A percentile compares a stretch with the other conserved stretches of the same genome.
These are phyloP conservation scores for Drosophila diplacantha DNA, from an alignment of 2,888 invertebrate species.

Conservation along the genomic window DNA sequence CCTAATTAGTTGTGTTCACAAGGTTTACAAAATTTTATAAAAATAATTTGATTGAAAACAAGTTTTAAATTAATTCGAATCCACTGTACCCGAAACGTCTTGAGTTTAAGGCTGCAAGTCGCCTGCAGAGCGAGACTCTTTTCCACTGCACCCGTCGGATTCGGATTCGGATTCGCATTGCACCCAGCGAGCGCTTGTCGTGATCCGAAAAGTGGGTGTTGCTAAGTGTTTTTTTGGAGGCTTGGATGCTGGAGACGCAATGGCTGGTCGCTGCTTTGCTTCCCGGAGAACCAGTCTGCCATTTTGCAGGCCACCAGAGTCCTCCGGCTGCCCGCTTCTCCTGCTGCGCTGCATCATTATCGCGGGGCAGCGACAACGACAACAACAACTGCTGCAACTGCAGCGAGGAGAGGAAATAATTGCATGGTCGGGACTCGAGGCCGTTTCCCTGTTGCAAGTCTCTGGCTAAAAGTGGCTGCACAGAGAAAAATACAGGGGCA, in stretches of 20 bases:
- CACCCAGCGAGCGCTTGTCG: slow-evolving; percentile 25
- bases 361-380: slow-evolving; percentile 37
- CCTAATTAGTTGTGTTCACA: neutral
- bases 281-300: slow-evolving; percentile 63
- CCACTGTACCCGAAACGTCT: slow-evolving; percentile 21
- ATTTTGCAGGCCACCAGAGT: slow-evolving; percentile 55
- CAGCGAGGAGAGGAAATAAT: slow-evolving; percentile 54
- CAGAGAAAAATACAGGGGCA: neutral
- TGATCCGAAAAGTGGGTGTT: slow-evolving; percentile 69
- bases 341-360: slow-evolving; percentile 65
- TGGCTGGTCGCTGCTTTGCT: slow-evolving; percentile 53
- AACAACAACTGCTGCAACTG: slow-evolving; percentile 14
- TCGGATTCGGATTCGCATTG: slow-evolving; percentile 15
- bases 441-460: slow-evolving; percentile 46
- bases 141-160: slow-evolving; percentile 50
- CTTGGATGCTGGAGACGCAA: slow-evolving; percentile 63
- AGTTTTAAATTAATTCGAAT: neutral
- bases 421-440: slow-evolving; percentile 56
- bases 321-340: slow-evolving; percentile 20
- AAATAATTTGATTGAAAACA: neutral
- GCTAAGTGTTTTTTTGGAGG: slow-evolving; percentile 56
- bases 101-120: neutral
- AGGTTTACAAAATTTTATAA: too few species aligned
- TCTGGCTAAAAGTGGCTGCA: slow-evolving; percentile 14
- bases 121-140: slow-evolving; percentile 9